Conservation (phyloP, 2,888 invertebrate species). For the Xanthorhoe spadicearia region DNA sequence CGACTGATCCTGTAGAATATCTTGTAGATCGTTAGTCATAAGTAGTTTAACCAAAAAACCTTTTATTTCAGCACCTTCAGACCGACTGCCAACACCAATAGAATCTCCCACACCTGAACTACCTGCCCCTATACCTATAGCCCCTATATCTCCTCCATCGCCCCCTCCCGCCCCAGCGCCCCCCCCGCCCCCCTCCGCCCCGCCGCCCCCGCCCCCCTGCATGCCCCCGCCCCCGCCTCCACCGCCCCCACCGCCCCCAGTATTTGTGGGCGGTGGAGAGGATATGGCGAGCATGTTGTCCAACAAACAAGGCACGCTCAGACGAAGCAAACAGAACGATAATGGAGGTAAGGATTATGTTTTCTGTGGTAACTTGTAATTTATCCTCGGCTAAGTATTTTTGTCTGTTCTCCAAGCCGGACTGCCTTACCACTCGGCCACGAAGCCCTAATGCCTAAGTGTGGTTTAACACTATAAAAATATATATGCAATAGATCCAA, state of each 20-base stretch:
- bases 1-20: too few relatives aligned
- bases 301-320: conserved; percentile 81
- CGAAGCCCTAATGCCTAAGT: too few relatives aligned
- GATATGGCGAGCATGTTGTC: conserved; percentile 86
- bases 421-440: too few relatives aligned
- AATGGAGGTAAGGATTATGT: conserved; percentile 75
- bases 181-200: conserved; percentile 25
- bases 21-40: too few relatives aligned
- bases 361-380: too few relatives aligned
- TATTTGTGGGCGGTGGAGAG: conserved; percentile 54
- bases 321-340: conserved; percentile 81
- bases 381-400: too few relatives aligned
- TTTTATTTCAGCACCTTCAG: conserved; percentile 17
- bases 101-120: neutral
- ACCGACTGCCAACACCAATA: conserved; percentile 13
- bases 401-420: too few relatives aligned
- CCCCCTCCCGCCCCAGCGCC: conserved; percentile 9
- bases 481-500: too few relatives aligned
- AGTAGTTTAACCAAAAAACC: too few relatives aligned
- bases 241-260: conserved; percentile 74
- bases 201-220: conserved; percentile 43
- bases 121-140: conserved; percentile 4
- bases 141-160: too few relatives aligned
- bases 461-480: too few relatives aligned
- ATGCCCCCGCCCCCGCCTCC: conserved; percentile 45